Percentiles rank a stretch among this genome's conserved stretches.
Evolutionary conservation across 2,888 invertebrate genomes (phyloP).

Genomic region (Philopedon plagiatum): DNA sequence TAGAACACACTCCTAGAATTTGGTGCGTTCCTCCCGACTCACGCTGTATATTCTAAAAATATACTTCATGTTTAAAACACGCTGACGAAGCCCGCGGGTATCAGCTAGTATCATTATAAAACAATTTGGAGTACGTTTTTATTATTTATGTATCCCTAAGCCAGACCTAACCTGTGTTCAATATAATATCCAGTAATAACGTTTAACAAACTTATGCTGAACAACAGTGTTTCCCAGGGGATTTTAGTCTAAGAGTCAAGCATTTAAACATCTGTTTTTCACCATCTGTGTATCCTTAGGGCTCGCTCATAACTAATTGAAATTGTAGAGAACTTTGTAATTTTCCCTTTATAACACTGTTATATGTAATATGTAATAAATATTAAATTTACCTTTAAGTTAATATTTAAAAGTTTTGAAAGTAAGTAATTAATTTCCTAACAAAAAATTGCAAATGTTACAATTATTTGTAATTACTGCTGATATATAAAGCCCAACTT

Average conservation of each 20-base stretch:
- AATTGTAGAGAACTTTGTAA: not conserved
- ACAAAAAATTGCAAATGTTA: not conserved
- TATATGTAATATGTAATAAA: not conserved
- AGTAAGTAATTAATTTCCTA: too few relatives aligned
- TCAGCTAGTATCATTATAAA: too few relatives aligned
- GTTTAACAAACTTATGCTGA: not conserved
- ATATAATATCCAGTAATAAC: not conserved
- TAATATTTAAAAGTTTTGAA: not conserved
- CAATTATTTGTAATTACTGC: not conserved
- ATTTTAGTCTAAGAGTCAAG: not conserved
- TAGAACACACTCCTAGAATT: too few relatives aligned
- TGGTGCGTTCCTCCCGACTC: too few relatives aligned
- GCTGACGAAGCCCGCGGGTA: too few relatives aligned
- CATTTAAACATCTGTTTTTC: slow-evolving; percentile 5
- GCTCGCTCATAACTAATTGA: slow-evolving; percentile 11
- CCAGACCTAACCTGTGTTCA: not conserved
- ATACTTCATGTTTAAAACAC: too few relatives aligned
- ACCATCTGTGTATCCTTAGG: not conserved
- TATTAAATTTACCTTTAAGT: not conserved
- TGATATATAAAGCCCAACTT: not conserved
- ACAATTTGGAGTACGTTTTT: too few relatives aligned
- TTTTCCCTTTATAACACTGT: not conserved
- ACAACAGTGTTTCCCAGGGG: not conserved
- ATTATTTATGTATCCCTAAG: not conserved
- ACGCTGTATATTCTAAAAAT: too few relatives aligned